Percentiles rank a stretch among this genome's conserved stretches.
phyloP scores from a whole-genome alignment of 2,888 invertebrate genomes.

The Sminthurinus aureus region DNA sequence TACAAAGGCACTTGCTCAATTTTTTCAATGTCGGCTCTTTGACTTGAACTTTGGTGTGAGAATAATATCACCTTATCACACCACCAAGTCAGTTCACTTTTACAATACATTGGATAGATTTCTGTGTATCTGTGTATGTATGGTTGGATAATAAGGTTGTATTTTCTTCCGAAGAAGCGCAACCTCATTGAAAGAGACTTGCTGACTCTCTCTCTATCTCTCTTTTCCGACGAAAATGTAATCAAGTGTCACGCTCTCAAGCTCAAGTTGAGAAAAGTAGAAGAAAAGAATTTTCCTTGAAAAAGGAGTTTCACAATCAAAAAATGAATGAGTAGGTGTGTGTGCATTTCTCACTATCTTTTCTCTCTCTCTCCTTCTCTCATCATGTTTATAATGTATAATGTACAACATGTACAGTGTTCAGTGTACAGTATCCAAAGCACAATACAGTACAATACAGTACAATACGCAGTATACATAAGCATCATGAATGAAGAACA shows the following conservation, averaged over 20 bases:
- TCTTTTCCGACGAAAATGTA: conserved; percentile 22
- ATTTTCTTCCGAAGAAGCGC: conserved; percentile 26
- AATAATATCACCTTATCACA: neutral
- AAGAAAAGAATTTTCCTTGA: conserved; percentile 33
- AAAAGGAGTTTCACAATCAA: conserved; percentile 24
- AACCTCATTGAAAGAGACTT: conserved; percentile 25
- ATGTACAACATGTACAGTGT: too few species aligned
- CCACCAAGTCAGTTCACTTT: too few species aligned
- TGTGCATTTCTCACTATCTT: conserved; percentile 20
- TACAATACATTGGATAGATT: neutral
- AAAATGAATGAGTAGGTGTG: conserved; percentile 28
- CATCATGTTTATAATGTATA: neutral
- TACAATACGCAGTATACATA: neutral
- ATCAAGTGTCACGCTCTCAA: conserved; percentile 31
- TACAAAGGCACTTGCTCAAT: conserved; percentile 8
- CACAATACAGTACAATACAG: neutral
- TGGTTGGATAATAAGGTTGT: conserved; percentile 26
- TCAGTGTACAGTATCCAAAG: neutral
- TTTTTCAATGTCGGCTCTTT: conserved; percentile 15
- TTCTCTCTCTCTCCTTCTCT: neutral
- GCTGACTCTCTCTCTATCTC: neutral
- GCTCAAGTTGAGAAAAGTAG: neutral
- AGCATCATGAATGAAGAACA: neutral
- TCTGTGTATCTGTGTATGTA: conserved; percentile 1
- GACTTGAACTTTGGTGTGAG: conserved; percentile 26